A percentile compares a stretch with the other conserved stretches of the same genome.
Evolutionary conservation across 23 tunicate species (phyloP).

Genomic region (Oikopleura dioica): DNA sequence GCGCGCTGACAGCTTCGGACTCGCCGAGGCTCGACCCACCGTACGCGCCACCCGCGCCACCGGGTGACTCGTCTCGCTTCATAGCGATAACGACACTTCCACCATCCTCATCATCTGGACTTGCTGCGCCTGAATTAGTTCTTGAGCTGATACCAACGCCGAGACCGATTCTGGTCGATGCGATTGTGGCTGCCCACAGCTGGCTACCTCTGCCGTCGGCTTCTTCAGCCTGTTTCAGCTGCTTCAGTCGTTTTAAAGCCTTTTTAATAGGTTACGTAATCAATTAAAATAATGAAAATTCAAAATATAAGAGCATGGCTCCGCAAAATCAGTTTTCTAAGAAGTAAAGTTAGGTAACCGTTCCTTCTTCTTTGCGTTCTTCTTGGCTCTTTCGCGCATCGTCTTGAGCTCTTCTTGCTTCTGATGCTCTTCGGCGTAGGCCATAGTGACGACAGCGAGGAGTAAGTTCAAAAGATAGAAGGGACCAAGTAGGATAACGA

Average conservation of each 20-base stretch:
- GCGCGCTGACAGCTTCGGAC: too few relatives aligned
- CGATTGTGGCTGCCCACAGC: constrained; percentile 10
- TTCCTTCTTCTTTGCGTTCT: constrained; percentile 19
- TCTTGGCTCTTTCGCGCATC: constrained; percentile 38
- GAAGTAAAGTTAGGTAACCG: not conserved
- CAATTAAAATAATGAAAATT: too few relatives aligned
- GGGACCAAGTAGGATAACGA: constrained; percentile 66
- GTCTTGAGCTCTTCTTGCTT: constrained; percentile 32
- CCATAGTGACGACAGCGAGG: constrained; percentile 71
- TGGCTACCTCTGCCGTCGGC: not conserved
- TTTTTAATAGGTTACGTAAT: too few relatives aligned
- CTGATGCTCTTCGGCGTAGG: constrained; percentile 62
- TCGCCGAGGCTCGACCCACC: too few relatives aligned
- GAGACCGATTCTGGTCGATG: not conserved
- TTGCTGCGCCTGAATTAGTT: not conserved
- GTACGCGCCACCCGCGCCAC: not conserved
- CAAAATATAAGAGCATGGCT: too few relatives aligned
- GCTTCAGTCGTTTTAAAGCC: constrained; percentile 19
- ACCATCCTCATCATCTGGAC: not conserved
- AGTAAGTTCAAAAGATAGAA: constrained; percentile 54
- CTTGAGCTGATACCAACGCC: not conserved
- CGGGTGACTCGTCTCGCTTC: not conserved
- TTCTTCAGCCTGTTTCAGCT: constrained; percentile 3
- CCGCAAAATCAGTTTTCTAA: too few relatives aligned
- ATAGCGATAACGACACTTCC: too few relatives aligned